Conservation (phyloP, 2,888 invertebrate species). For the Selenia dentaria region DNA sequence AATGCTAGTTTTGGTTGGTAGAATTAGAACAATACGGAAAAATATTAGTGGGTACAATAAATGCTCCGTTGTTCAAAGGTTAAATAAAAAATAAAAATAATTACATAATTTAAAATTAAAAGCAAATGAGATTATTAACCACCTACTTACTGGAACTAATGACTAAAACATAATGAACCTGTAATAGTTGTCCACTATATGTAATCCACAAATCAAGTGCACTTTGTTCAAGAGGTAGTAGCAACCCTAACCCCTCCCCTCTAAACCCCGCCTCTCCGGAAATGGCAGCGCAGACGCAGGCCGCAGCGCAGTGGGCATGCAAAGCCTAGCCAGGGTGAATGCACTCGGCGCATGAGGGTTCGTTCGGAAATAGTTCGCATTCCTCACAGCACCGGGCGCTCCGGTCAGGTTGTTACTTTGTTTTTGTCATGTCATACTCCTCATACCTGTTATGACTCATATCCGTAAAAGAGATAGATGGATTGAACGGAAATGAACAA, state of each 20-base stretch:
- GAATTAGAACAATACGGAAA: too few species aligned
- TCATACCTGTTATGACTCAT: constrained; percentile 19
- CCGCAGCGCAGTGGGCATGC: constrained; percentile 53
- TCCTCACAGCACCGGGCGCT: constrained; percentile 12
- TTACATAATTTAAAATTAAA: too few species aligned
- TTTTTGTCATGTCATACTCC: constrained; percentile 8
- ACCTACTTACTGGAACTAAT: too few species aligned
- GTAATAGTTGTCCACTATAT: too few species aligned
- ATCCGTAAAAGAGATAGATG: constrained; percentile 4
- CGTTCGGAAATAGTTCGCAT: constrained; percentile 47
- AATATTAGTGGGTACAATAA: too few species aligned
- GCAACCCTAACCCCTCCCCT: constrained; percentile 28
- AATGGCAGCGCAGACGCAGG: constrained; percentile 63
- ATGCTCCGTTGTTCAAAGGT: too few species aligned
- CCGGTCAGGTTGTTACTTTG: constrained; percentile 13
- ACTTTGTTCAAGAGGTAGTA: too few species aligned
- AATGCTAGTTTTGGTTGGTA: too few species aligned
- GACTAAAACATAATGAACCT: too few species aligned
- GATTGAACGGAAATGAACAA: constrained; percentile 17
- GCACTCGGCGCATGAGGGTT: constrained; percentile 47
- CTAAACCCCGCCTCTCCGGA: constrained; percentile 51
- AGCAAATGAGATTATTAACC: too few species aligned
- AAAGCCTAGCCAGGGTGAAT: constrained; percentile 62
- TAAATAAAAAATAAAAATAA: too few species aligned
- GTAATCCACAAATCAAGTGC: too few species aligned